Evolutionary conservation across 2,888 invertebrate genomes (phyloP), one percentile per base, ranked within the genome.

Genomic region (Drosophila pegasa): DNA sequence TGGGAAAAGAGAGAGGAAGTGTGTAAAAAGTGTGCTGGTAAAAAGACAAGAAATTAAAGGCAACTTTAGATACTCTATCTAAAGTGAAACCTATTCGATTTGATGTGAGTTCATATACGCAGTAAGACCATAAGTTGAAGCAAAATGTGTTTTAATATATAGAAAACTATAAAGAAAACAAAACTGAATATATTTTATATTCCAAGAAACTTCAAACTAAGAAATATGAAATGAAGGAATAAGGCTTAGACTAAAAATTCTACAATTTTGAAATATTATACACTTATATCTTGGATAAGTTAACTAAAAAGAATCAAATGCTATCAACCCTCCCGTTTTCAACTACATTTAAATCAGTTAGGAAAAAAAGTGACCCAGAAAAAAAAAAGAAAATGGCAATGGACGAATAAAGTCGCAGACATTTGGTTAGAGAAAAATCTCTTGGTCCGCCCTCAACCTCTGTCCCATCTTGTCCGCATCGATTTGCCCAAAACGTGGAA

Each of bases 401-500:
- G 37, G 37, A 12, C n/a, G 22, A 18, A 33, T 45, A 37, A 29
- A 16, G 29, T 18, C 8, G 27, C 8, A 41, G 31, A 33, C 41
- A 29, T n/a, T 18, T 5, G 37, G 35, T 6, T 20, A 16, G 18
- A 12, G 9, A 18, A n/a, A 38, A 47, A 57, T 43, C 37, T 59
- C 54, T 62, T 38, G 55, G 40, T 56, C 52, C 59, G 52, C 14
- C 31, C 29, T 31, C 47, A 59, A 38, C 47, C 35, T 16, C 50
- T 54, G 57, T 43, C 54, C 47, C 9, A 16, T 54, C 51, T 63
- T 51, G 61, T 37, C 61, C 25, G 60, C 58, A 63, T 69, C 66
- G 59, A 78, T 80, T 84, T 73, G 55, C 33, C 45, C 38, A 43
- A 38, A 43, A 9, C 29, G 48, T 48, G 55, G 43, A 51, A 84